These are phyloP conservation scores for Pseudois nayaur DNA, from an alignment of 2,113 vertebrate genomes.

Conservation along the genomic window DNA sequence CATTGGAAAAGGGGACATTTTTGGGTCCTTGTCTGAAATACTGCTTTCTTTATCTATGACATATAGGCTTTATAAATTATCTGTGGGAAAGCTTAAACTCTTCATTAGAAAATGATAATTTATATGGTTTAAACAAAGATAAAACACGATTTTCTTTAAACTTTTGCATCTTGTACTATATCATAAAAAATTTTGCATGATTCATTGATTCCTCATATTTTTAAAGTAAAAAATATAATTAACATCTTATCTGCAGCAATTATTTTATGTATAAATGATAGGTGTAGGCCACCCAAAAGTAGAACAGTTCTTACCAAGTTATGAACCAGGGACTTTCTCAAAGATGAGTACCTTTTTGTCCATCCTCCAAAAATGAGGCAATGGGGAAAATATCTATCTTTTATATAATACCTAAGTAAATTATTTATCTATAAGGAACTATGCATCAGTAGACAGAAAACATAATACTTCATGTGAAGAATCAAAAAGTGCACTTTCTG, in stretches of 20 bases:
- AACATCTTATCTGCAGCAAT: background rate
- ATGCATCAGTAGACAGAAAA: background rate
- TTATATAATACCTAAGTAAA: background rate
- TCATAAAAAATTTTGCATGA: background rate
- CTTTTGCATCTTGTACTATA: background rate
- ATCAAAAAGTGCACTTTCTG: background rate
- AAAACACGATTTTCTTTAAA: background rate
- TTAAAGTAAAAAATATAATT: background rate
- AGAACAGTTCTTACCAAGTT: background rate
- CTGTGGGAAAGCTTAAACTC: background rate
- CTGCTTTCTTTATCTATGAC: background rate
- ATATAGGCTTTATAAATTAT: background rate
- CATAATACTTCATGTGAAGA: background rate
- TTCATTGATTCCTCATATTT: background rate
- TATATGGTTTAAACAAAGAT: background rate
- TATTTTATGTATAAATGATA: background rate
- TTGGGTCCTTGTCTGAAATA: background rate
- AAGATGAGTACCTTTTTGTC: background rate
- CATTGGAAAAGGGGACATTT: background rate
- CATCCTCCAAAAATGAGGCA: background rate
- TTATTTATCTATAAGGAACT: background rate
- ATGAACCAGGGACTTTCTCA: background rate
- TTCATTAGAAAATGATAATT: background rate
- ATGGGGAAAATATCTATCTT: background rate
- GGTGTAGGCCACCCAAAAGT: background rate